Evolutionary conservation across 2,797 vertebrate species (phyloP).

Genomic region (Lacerta agilis): DNA sequence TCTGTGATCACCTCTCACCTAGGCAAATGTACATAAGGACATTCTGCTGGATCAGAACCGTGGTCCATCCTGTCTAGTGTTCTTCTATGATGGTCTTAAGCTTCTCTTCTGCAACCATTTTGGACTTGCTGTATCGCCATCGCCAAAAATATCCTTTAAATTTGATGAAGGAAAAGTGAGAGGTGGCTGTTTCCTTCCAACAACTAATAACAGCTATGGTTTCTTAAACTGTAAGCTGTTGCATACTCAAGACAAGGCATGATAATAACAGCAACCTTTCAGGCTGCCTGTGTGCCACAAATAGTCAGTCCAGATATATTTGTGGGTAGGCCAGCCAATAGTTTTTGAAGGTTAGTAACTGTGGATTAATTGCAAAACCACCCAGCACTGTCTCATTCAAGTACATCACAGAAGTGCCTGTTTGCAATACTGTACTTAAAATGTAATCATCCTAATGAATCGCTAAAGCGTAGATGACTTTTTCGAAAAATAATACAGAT

Average conservation of each 20-base stretch:
- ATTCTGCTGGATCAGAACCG: background rate
- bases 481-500: background rate
- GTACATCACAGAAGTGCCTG: background rate
- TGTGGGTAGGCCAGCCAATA: background rate
- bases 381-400: background rate
- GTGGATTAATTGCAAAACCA: background rate
- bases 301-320: background rate
- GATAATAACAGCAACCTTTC: no score
- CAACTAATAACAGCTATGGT: background rate
- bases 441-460: background rate
- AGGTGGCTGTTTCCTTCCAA: background rate
- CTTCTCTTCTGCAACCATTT: background rate
- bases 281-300: background rate
- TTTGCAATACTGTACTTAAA: background rate
- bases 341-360: background rate
- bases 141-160: background rate
- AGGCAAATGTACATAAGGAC: background rate
- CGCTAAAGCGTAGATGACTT: background rate
- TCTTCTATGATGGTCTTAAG: background rate
- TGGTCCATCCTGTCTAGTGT: background rate
- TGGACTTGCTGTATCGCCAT: background rate
- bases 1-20: background rate
- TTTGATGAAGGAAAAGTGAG: background rate
- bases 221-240: background rate
- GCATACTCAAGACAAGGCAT: background rate